Evolutionary conservation across 2,113 vertebrate species (phyloP).

Genomic region (Alligator sinensis): DNA sequence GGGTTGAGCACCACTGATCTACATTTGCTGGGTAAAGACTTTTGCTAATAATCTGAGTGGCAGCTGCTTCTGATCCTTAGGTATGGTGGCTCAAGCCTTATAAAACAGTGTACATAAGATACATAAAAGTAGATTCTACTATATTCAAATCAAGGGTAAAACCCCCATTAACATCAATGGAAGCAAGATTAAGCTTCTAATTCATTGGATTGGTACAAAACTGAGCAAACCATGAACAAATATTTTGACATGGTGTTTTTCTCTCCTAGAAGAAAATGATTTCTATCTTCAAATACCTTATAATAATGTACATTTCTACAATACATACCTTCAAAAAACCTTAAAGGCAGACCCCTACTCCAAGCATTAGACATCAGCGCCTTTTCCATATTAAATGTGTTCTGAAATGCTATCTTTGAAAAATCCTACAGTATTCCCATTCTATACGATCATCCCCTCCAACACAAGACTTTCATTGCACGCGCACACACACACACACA

Average conservation of each 20-base stretch:
- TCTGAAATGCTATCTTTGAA: slow-evolving; percentile 51
- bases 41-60: neutral
- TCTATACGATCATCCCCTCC: slow-evolving; percentile 61
- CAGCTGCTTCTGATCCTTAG: slow-evolving; percentile 2
- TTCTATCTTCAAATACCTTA: slow-evolving; percentile 54
- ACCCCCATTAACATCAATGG: slow-evolving; percentile 33
- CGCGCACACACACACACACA: slow-evolving; percentile 34
- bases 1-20: too few relatives aligned
- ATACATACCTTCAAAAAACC: slow-evolving; percentile 47
- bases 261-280: slow-evolving; percentile 37
- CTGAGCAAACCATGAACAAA: slow-evolving; percentile 47
- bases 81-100: neutral
- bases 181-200: slow-evolving; percentile 22
- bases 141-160: slow-evolving; percentile 1
- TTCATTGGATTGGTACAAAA: slow-evolving; percentile 36
- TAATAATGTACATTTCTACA: slow-evolving; percentile 3
- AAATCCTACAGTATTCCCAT: slow-evolving; percentile 62
- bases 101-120: neutral
- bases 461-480: slow-evolving; percentile 47
- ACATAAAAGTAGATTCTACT: neutral
- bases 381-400: slow-evolving; percentile 28
- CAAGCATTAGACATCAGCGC: slow-evolving; percentile 52
- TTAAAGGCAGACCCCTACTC: slow-evolving; percentile 44
- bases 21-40: neutral
- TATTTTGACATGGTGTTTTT: slow-evolving; percentile 55